phyloP scores from a whole-genome alignment of 92 coral and sea anemone genomes.

The Bergia puertoricense region DNA sequence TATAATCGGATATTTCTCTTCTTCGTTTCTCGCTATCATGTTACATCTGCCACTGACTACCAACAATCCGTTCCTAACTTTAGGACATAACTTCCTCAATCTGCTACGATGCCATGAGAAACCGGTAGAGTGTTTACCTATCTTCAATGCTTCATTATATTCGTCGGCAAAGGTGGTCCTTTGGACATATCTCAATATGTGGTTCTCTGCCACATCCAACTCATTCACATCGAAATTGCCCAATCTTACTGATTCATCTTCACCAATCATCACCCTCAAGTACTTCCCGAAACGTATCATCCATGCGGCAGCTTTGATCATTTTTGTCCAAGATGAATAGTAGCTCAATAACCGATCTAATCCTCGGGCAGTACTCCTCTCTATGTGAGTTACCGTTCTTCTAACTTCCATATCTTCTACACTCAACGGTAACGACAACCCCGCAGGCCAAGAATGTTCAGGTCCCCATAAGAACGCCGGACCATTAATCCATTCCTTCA shows the following conservation, averaged over 20 bases:
- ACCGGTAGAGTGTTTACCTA: background rate
- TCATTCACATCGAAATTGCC: background rate
- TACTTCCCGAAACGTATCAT: background rate
- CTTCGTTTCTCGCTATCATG: background rate
- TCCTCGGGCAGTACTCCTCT: too few relatives aligned
- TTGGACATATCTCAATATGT: background rate
- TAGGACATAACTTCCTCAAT: background rate
- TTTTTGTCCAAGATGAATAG: too few relatives aligned
- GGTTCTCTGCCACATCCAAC: too few relatives aligned
- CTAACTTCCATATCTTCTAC: too few relatives aligned
- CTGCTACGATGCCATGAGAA: background rate
- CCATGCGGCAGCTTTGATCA: too few relatives aligned
- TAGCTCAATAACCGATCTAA: too few relatives aligned
- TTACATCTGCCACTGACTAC: too few relatives aligned
- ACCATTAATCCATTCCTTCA: background rate
- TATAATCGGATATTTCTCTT: background rate
- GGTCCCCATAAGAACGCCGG: too few relatives aligned
- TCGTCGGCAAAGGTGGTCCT: background rate
- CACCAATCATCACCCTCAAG: background rate
- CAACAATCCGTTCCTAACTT: background rate
- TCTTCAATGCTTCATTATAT: background rate
- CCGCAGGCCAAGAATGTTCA: background rate
- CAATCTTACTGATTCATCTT: background rate
- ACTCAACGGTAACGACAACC: background rate
- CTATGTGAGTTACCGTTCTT: too few relatives aligned